phyloP scores from a whole-genome alignment of 2,113 vertebrate genomes.

The Psittacara wagleri region DNA sequence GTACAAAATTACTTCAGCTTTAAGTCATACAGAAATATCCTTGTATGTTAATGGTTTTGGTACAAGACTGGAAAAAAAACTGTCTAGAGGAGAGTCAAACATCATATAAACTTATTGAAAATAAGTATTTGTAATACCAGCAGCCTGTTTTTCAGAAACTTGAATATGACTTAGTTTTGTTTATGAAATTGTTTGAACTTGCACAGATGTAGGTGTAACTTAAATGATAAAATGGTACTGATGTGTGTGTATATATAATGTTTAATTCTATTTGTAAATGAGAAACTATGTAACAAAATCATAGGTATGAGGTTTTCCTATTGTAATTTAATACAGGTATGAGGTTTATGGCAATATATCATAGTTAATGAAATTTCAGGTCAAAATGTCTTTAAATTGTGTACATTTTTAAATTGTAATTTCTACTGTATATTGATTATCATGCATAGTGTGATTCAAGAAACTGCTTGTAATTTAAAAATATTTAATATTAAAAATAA shows the following conservation, averaged over 20 bases:
- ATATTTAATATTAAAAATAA: constrained; percentile 99
- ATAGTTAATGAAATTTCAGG: constrained; percentile 82
- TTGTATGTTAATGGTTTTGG: neutral
- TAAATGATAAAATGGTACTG: constrained; percentile 81
- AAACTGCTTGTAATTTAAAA: constrained; percentile 99
- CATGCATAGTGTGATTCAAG: constrained; percentile 98
- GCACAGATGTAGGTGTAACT: constrained; percentile 83
- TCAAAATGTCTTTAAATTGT: constrained; percentile 88
- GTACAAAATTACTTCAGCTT: constrained; percentile 40
- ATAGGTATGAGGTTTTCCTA: constrained; percentile 78
- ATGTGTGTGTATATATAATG: constrained; percentile 81
- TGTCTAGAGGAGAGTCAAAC: constrained; percentile 34
- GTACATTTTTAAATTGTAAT: constrained; percentile 97
- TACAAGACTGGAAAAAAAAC: neutral
- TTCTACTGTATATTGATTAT: constrained; percentile 98
- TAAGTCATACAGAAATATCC: constrained; percentile 53
- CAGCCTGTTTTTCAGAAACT: constrained; percentile 81
- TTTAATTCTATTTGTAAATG: constrained; percentile 82
- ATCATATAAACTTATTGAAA: constrained; percentile 44
- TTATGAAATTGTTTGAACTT: constrained; percentile 86
- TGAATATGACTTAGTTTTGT: constrained; percentile 84
- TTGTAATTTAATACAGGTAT: constrained; percentile 83
- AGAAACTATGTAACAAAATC: constrained; percentile 76
- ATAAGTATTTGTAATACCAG: constrained; percentile 79
- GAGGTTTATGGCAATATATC: constrained; percentile 84